phyloP scores from a whole-genome alignment of 2,113 vertebrate genomes.

The Gymnogyps californianus region DNA sequence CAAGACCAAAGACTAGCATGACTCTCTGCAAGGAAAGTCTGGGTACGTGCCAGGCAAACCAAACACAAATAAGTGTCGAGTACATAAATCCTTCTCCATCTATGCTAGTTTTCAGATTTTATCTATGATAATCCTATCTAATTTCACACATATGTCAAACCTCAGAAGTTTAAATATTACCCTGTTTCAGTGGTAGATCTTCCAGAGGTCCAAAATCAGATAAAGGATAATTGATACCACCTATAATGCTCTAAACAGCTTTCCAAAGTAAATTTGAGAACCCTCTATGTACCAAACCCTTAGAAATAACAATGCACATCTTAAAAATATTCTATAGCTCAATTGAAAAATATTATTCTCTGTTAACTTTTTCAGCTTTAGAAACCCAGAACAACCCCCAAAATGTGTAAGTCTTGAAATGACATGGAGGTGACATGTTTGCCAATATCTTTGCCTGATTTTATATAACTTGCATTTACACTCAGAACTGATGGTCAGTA shows the following conservation, averaged over 20 bases:
- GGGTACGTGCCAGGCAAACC: background rate
- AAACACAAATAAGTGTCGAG: background rate
- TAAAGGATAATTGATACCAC: background rate
- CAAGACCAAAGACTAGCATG: background rate
- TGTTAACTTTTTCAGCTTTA: background rate
- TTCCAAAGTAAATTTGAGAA: background rate
- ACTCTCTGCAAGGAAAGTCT: background rate
- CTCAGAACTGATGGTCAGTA: background rate
- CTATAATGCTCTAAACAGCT: background rate
- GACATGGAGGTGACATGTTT: background rate
- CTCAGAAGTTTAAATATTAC: background rate
- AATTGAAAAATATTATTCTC: background rate
- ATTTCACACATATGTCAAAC: background rate
- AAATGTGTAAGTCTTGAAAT: background rate
- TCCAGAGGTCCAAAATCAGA: background rate
- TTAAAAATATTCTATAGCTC: background rate
- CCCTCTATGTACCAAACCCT: rapidly evolving
- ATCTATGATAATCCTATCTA: background rate
- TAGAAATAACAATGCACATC: background rate
- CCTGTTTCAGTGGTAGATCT: background rate
- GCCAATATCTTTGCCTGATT: background rate
- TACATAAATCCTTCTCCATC: background rate
- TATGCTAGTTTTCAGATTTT: background rate
- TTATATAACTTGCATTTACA: background rate
- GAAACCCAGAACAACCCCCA: background rate